A percentile compares a stretch with the other conserved stretches of the same genome.
Conservation (phyloP, 2,113 vertebrate genomes). For the Xyliphius kryptos region DNA sequence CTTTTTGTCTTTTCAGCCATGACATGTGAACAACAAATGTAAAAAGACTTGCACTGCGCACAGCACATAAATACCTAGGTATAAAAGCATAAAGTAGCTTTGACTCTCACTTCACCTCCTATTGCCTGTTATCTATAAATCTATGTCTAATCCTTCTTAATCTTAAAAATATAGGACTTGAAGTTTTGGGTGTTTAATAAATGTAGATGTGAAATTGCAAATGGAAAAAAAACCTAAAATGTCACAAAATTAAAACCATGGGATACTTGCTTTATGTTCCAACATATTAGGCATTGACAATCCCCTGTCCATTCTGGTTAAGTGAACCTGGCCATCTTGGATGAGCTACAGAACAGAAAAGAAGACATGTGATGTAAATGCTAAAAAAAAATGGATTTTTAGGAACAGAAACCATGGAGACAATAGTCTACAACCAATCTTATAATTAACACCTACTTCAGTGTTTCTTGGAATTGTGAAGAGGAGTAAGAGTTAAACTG, state of each 20-base stretch:
- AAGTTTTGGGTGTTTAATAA: not conserved
- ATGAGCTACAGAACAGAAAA: slow-evolving; percentile 68
- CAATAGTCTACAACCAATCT: slow-evolving; percentile 14
- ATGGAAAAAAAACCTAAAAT: slow-evolving; percentile 19
- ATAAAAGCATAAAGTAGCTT: slow-evolving; percentile 10
- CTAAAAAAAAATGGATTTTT: slow-evolving; percentile 14
- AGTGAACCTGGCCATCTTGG: slow-evolving; percentile 76
- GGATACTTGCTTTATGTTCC: slow-evolving; percentile 93
- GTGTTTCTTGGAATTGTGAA: not conserved
- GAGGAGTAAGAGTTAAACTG: not conserved
- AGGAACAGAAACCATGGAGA: slow-evolving; percentile 24
- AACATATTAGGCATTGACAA: slow-evolving; percentile 98
- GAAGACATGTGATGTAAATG: slow-evolving; percentile 57
- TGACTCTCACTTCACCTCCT: not conserved
- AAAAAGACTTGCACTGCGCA: not conserved
- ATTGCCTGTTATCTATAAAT: slow-evolving; percentile 1
- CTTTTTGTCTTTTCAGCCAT: slow-evolving; percentile 15
- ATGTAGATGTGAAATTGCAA: slow-evolving; percentile 17
- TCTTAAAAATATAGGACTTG: slow-evolving; percentile 3
- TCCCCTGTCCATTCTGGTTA: slow-evolving; percentile 86
- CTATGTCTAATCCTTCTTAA: not conserved
- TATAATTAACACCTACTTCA: not conserved
- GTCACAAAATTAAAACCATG: slow-evolving; percentile 29
- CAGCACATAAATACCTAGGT: slow-evolving; percentile 21
- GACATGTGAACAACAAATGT: no score